These are phyloP conservation scores for Macrochelys suwanniensis DNA, from an alignment of 2,797 vertebrate species.

Conservation along the genomic window DNA sequence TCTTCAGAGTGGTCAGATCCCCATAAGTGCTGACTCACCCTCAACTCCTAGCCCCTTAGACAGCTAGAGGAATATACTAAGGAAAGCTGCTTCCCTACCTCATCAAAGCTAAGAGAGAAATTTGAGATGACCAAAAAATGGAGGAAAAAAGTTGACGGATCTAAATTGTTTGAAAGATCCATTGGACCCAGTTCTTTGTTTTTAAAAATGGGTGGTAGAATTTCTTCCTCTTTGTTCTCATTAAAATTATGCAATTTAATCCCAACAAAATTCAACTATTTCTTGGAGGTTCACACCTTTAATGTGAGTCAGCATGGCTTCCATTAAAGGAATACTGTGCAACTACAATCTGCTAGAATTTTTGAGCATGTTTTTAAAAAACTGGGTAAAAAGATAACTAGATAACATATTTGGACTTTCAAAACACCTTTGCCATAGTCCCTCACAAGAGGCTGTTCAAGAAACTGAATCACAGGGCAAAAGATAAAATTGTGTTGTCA, in stretches of 20 bases:
- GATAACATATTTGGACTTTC: not conserved
- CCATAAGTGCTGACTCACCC: not conserved
- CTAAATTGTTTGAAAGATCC: not conserved
- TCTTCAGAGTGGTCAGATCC: not conserved
- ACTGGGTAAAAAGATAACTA: not conserved
- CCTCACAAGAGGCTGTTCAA: not conserved
- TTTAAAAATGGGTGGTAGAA: not conserved
- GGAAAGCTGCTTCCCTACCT: not conserved
- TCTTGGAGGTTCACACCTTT: not conserved
- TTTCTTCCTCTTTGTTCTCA: not conserved
- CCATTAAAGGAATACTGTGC: not conserved
- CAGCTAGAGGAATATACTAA: not conserved
- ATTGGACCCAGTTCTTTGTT: not conserved
- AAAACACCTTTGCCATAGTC: not conserved
- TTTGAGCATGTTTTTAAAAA: not conserved
- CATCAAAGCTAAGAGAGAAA: not conserved
- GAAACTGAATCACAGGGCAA: not conserved
- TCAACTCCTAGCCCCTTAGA: not conserved
- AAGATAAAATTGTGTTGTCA: not conserved
- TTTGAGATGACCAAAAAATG: not conserved
- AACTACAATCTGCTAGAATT: slow-evolving; percentile 2
- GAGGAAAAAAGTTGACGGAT: not conserved
- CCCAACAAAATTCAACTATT: not conserved
- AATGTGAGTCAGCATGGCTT: not conserved
- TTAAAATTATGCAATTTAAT: not conserved